phyloP scores from a whole-genome alignment of 2,113 vertebrate genomes.

The Xenus cinereus region DNA sequence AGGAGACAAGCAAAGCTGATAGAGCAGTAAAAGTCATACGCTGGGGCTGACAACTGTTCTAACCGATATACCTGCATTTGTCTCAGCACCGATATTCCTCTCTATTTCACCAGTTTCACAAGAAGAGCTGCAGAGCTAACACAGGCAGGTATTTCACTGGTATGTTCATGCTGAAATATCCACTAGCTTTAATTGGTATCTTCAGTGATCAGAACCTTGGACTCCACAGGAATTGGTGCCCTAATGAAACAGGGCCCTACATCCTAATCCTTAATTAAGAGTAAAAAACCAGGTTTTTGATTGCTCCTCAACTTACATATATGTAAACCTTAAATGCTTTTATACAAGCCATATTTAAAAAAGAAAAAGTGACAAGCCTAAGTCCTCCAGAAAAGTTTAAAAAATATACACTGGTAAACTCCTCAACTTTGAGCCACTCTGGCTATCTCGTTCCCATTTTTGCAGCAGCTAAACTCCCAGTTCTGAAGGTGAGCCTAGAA shows the following conservation, averaged over 20 bases:
- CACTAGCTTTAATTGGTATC: neutral
- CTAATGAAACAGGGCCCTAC: neutral
- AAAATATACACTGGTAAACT: neutral
- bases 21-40: neutral
- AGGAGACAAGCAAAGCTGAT: neutral
- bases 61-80: neutral
- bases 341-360: neutral
- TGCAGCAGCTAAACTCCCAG: neutral
- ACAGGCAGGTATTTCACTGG: neutral
- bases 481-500: neutral
- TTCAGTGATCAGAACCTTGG: neutral
- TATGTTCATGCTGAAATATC: neutral
- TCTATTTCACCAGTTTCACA: neutral
- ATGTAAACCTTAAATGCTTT: neutral
- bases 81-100: neutral
- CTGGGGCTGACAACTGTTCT: neutral
- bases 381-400: neutral
- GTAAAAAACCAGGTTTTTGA: neutral
- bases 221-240: neutral
- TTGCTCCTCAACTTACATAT: neutral
- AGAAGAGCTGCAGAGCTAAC: neutral
- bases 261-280: neutral
- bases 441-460: neutral
- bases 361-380: neutral
- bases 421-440: neutral